A percentile compares a stretch with the other conserved stretches of the same genome.
Conservation (phyloP, 92 coral and sea anemone species). For the Umimayanthus chanpuru region DNA sequence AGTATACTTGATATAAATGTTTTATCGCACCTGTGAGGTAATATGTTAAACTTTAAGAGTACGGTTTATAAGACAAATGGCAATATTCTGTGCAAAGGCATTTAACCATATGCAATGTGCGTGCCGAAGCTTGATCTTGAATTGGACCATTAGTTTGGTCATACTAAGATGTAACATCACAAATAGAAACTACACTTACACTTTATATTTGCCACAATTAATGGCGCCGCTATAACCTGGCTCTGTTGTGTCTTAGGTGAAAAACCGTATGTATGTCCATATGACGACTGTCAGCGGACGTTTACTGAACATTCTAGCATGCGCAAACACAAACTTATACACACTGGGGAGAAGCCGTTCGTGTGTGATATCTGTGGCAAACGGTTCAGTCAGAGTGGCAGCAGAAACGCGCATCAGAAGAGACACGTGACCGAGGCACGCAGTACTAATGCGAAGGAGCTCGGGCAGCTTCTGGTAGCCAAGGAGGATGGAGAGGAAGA, state of each 20-base stretch:
- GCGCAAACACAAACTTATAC: slow-evolving; percentile 85
- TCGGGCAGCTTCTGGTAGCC: slow-evolving; percentile 30
- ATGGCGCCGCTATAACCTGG: not conserved
- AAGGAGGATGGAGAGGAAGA: slow-evolving; percentile 56
- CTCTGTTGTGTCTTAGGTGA: slow-evolving; percentile 58
- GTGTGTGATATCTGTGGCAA: slow-evolving; percentile 82
- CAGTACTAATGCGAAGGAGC: slow-evolving; percentile 41
- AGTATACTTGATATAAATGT: no score
- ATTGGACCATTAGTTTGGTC: no score
- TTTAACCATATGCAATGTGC: no score
- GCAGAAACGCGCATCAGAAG: slow-evolving; percentile 85
- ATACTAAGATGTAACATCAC: no score
- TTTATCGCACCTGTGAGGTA: no score
- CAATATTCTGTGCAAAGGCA: no score
- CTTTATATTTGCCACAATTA: not conserved
- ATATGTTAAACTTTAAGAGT: no score
- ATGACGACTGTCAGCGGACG: slow-evolving; percentile 76
- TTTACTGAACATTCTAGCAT: slow-evolving; percentile 91
- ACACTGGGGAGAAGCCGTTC: slow-evolving; percentile 89
- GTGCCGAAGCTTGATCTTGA: no score
- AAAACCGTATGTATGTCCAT: slow-evolving; percentile 75
- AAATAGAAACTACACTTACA: not conserved
- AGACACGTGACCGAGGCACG: slow-evolving; percentile 53
- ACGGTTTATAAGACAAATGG: no score
- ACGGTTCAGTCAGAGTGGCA: slow-evolving; percentile 89